Percentiles rank a stretch among this genome's conserved stretches.
Conservation (phyloP, 2,888 invertebrate species). For the Nycteola revayana region DNA sequence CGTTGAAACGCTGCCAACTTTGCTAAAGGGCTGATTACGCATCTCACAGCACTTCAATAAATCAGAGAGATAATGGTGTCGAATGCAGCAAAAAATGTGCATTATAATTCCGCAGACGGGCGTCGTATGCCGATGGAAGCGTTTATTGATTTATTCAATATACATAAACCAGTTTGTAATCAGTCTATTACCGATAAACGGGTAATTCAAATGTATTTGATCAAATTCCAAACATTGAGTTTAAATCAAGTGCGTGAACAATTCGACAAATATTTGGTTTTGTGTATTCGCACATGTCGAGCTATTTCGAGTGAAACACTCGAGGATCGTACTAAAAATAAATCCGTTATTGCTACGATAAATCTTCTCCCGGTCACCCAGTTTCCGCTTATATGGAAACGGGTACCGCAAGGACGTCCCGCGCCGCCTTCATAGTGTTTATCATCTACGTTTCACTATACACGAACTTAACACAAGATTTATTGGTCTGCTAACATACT, state of each 20-base stretch:
- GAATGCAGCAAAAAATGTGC: constrained; percentile 14
- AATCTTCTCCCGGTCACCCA: constrained; percentile 61
- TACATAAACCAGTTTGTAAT: constrained; percentile 1
- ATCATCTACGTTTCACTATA: constrained; percentile 21
- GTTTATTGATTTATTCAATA: neutral
- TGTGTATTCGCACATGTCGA: constrained; percentile 31
- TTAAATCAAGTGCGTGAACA: constrained; percentile 14
- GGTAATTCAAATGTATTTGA: constrained; percentile 1
- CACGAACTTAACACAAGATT: constrained; percentile 3
- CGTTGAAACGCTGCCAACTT: constrained; percentile 31
- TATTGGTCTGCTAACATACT: neutral
- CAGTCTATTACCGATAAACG: constrained; percentile 3
- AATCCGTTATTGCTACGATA: constrained; percentile 50
- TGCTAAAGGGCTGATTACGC: constrained; percentile 18
- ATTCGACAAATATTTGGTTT: constrained; percentile 31
- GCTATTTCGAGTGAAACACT: constrained; percentile 42
- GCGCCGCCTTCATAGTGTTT: constrained; percentile 11
- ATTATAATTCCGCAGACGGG: neutral
- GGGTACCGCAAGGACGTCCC: constrained; percentile 47
- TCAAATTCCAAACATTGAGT: constrained; percentile 3
- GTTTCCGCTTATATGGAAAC: constrained; percentile 59
- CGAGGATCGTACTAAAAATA: constrained; percentile 50
- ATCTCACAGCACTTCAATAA: constrained; percentile 11
- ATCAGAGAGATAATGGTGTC: constrained; percentile 18
- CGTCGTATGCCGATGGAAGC: neutral